These are phyloP conservation scores for Vireo griseus DNA, from an alignment of 2,797 vertebrate genomes.

Conservation along the genomic window DNA sequence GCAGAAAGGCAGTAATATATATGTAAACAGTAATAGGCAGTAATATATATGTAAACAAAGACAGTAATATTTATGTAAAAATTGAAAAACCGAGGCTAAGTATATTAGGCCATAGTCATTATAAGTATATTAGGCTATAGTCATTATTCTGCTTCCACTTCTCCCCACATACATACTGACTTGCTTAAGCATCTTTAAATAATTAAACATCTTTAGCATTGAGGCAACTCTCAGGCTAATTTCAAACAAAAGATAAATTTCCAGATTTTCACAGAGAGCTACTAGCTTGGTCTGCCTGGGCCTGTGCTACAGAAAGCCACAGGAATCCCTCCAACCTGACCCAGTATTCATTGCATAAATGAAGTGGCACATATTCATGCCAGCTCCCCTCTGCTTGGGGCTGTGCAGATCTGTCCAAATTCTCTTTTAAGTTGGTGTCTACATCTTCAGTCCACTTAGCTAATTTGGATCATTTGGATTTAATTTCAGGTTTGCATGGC, in stretches of 20 bases:
- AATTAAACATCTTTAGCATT: not conserved
- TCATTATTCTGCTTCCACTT: not conserved
- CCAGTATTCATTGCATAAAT: not conserved
- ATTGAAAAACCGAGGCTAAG: not conserved
- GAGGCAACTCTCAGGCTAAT: not conserved
- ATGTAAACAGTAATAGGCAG: not conserved
- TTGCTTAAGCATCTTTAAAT: conserved; percentile 11
- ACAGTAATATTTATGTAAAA: not conserved
- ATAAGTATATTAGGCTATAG: not conserved
- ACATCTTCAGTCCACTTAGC: not conserved
- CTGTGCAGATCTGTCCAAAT: not conserved
- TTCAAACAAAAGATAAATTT: not conserved
- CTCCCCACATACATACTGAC: not conserved
- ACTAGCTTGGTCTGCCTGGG: not conserved
- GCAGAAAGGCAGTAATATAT: not conserved
- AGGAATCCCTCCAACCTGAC: not conserved
- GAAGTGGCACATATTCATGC: not conserved
- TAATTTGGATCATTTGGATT: not conserved
- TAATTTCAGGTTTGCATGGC: not conserved
- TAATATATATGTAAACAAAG: not conserved
- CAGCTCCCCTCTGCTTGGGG: not conserved
- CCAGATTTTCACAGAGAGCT: not conserved
- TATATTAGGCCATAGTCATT: not conserved
- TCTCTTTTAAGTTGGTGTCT: not conserved
- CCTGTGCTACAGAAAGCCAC: not conserved